Conservation (phyloP, 1,140 invertebrate genomes). For the Halotydeus destructor region DNA sequence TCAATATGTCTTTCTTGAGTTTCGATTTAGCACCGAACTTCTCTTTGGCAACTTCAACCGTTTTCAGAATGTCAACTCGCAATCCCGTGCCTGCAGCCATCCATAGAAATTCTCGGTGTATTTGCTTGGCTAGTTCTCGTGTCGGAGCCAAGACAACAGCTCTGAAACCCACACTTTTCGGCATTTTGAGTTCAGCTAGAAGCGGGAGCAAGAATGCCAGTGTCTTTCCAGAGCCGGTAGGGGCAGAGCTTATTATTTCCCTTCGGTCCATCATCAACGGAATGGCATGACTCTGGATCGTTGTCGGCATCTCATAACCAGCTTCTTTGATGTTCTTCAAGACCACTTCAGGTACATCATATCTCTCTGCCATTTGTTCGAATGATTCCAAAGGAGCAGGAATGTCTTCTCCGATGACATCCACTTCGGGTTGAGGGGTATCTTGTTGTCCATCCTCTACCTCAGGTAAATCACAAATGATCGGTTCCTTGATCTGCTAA, state of each 20-base stretch:
- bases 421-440: no score
- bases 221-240: slow-evolving; percentile 51
- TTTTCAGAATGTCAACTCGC: slow-evolving; percentile 46
- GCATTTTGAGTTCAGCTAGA: slow-evolving; percentile 18
- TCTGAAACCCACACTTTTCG: slow-evolving; percentile 45
- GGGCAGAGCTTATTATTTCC: slow-evolving; percentile 76
- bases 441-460: no score
- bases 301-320: slow-evolving; percentile 58
- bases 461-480: no score
- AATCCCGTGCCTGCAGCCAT: slow-evolving; percentile 49
- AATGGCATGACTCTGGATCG: slow-evolving; percentile 83
- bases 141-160: slow-evolving; percentile 78
- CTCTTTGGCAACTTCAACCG: slow-evolving; percentile 34
- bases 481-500: no score
- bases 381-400: slow-evolving; percentile 51
- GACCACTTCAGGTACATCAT: slow-evolving; percentile 36
- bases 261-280: slow-evolving; percentile 57
- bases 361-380: slow-evolving; percentile 31
- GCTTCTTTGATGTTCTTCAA: slow-evolving; percentile 46
- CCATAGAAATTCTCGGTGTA: slow-evolving; percentile 46
- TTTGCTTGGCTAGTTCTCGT: slow-evolving; percentile 78
- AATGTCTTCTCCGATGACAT: slow-evolving; percentile 39
- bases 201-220: slow-evolving; percentile 13
- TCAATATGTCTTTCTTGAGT: slow-evolving; percentile 61
- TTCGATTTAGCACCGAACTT: slow-evolving; percentile 40